Evolutionary conservation across 2,888 invertebrate species (phyloP), one percentile per base, ranked within the genome.

Genomic region (Diaphora mendica): DNA sequence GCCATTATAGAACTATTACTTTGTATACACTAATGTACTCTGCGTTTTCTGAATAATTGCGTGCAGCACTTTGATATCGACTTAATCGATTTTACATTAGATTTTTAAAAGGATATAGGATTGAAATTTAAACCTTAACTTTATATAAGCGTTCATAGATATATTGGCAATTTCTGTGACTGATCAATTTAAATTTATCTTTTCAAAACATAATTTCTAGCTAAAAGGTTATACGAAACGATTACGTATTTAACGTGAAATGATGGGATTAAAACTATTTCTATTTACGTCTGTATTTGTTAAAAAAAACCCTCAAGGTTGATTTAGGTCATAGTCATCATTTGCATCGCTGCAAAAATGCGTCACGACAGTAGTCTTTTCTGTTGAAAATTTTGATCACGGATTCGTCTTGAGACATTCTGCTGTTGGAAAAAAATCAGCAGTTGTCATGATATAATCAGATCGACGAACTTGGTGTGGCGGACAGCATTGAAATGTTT

Each of bases 321-420:
- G 79, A 92, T 91, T 90, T 86, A 82, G 86, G 77, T 85, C 84
- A 85, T 85, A 87, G 83, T 83, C 87, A 90, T 87, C 91, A 91
- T 93, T 94, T 92, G 92, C 93, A 93, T 87, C 85, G 83, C 81
- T 92, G 94, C 91, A 94, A 91, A 91, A 91, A 91, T 92, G 88
- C 90, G 89, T 91, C 89, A 91, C 89, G 89, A 89, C 88, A 82
- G 84, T 78, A 82, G 82, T 77, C 87, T 91, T 91, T 91, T 91
- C 93, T 92, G 92, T 93, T 93, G 91, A 92, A 92, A 93, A 95
- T 95, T 93, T 91, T 85, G 89, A 91, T 92, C 92, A 91, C 92
- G 91, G 88, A 88, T 86, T 80, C 77, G 83, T 90, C 86, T 86
- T 80, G 82, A 80, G 85, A 88, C 87, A 88, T 88, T 85, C 85